A percentile compares a stretch with the other conserved stretches of the same genome.
phyloP scores from a whole-genome alignment of 2,888 invertebrate genomes.

The Trichogramma evanescens region DNA sequence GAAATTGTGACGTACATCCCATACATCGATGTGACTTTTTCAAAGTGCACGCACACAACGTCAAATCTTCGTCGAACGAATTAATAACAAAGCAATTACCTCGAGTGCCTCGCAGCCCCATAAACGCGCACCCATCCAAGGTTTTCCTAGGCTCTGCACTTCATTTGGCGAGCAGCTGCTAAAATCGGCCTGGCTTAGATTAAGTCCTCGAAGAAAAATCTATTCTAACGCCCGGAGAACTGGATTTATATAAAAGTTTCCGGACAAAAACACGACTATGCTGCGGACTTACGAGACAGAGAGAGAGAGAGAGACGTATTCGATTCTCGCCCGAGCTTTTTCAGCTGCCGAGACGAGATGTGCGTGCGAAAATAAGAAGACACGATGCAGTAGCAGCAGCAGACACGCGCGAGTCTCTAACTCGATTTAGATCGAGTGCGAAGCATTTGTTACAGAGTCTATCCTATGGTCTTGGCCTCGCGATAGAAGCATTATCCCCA shows the following conservation, averaged over 20 bases:
- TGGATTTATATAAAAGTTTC: slow-evolving; percentile 3
- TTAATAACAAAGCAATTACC: no score
- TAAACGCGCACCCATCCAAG: no score
- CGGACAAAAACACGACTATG: slow-evolving; percentile 11
- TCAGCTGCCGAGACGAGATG: slow-evolving; percentile 18
- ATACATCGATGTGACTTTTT: no score
- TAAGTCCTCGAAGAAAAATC: slow-evolving; percentile 46
- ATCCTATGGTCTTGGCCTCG: slow-evolving; percentile 25
- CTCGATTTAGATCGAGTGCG: slow-evolving; percentile 50
- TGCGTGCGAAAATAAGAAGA: slow-evolving; percentile 16
- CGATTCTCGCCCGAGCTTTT: background rate
- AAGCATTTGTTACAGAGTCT: slow-evolving; percentile 44
- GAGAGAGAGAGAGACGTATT: no score
- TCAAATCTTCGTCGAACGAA: no score
- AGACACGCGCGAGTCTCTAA: slow-evolving; percentile 34
- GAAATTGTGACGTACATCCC: no score
- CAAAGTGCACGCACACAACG: no score
- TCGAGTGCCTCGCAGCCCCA: no score
- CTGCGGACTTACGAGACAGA: no score
- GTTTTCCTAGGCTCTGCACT: no score
- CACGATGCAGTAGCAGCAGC: slow-evolving; percentile 12
- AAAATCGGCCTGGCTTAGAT: slow-evolving; percentile 40
- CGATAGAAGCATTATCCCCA: no score
- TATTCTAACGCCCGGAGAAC: slow-evolving; percentile 29
- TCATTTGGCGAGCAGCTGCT: no score